These are phyloP conservation scores for Myathropa florea DNA, from an alignment of 2,888 invertebrate genomes.

Conservation along the genomic window DNA sequence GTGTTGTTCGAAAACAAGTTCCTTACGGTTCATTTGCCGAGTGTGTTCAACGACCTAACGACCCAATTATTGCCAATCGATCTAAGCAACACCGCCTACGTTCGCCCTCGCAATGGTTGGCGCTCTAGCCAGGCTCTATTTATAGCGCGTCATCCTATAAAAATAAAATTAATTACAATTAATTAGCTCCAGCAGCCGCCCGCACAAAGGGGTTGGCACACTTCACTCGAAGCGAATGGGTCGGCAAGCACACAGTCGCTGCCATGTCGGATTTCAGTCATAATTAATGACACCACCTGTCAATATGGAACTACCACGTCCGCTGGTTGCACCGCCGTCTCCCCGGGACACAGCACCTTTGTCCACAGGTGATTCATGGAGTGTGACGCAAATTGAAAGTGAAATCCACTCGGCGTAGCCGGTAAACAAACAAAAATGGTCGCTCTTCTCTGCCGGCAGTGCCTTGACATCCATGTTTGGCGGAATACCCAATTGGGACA, in stretches of 20 bases:
- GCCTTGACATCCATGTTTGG: constrained; percentile 37
- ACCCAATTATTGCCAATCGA: constrained; percentile 56
- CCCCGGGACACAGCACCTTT: not conserved
- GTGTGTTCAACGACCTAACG: constrained; percentile 22
- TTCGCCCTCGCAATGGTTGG: not conserved
- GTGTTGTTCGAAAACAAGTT: not conserved
- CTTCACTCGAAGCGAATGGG: constrained; percentile 26
- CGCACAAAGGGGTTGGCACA: constrained; percentile 42
- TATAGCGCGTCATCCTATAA: constrained; percentile 44
- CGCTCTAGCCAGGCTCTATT: constrained; percentile 18
- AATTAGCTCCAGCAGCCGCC: constrained; percentile 60
- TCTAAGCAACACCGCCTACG: not conserved
- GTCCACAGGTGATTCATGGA: constrained; percentile 54
- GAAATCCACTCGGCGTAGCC: constrained; percentile 32
- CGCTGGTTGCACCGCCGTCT: not conserved
- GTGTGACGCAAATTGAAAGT: constrained; percentile 65
- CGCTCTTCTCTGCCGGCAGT: constrained; percentile 21
- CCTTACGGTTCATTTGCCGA: not conserved
- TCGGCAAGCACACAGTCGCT: constrained; percentile 27
- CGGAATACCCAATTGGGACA: constrained; percentile 47
- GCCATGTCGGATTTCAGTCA: constrained; percentile 52
- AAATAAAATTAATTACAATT: constrained; percentile 64
- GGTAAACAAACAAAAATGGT: constrained; percentile 54
- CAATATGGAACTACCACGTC: constrained; percentile 10
- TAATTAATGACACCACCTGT: constrained; percentile 70